phyloP scores from a whole-genome alignment of 2,113 vertebrate species.

The Progne subis region DNA sequence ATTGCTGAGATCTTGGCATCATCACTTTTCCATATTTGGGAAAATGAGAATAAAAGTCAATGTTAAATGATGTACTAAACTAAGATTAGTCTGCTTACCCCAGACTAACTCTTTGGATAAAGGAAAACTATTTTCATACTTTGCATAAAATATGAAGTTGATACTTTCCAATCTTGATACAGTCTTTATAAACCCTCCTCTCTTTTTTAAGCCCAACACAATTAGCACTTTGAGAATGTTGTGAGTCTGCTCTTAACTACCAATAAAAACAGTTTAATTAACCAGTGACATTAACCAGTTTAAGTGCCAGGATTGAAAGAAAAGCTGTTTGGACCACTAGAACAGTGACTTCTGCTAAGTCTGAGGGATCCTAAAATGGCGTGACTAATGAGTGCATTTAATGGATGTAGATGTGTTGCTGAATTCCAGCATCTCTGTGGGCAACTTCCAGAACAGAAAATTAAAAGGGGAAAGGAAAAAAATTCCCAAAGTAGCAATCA shows the following conservation, averaged over 20 bases:
- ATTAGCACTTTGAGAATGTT: not conserved
- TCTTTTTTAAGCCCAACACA: not conserved
- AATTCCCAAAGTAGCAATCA: not conserved
- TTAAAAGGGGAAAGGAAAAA: not conserved
- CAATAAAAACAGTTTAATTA: not conserved
- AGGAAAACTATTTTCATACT: not conserved
- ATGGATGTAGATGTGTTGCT: not conserved
- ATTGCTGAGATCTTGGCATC: constrained; percentile 2
- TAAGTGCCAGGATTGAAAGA: not conserved
- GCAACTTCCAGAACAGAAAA: not conserved
- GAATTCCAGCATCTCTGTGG: not conserved
- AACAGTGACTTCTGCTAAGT: not conserved
- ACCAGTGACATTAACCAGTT: not conserved
- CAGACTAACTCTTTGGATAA: not conserved
- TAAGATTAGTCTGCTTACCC: not conserved
- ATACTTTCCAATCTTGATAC: not conserved
- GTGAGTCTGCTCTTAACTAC: not conserved
- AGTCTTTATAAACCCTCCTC: not conserved
- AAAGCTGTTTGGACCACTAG: not conserved
- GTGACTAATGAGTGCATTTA: not conserved
- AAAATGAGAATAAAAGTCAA: not conserved
- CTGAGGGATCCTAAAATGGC: not conserved
- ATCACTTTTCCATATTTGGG: not conserved
- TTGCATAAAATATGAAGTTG: not conserved
- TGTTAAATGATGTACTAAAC: not conserved